Evolutionary conservation across 2,113 vertebrate species (phyloP).

Genomic region (Paramormyrops kingsleyae): DNA sequence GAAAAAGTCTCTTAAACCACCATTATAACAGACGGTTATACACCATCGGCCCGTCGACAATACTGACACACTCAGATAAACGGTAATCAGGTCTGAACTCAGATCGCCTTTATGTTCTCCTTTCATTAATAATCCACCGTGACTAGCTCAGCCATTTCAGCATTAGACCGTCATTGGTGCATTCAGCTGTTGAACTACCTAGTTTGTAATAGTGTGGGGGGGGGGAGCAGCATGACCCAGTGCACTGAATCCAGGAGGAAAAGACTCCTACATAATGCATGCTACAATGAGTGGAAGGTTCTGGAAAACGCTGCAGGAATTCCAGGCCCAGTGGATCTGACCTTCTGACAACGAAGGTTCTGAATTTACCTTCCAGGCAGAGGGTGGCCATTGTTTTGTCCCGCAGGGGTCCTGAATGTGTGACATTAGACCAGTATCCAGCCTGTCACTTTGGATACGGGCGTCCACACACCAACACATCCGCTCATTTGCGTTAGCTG

Average conservation of each 20-base stretch:
- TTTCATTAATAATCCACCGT: neutral
- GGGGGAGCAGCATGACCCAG: neutral
- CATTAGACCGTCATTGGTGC: neutral
- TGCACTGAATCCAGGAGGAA: constrained; percentile 57
- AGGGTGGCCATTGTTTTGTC: neutral
- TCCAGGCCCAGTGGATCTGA: neutral
- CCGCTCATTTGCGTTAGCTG: neutral
- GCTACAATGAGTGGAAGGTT: neutral
- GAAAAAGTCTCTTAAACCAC: neutral
- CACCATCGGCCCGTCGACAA: neutral
- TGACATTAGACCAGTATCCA: neutral
- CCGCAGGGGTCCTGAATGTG: neutral
- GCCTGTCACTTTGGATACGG: neutral
- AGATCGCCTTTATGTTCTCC: neutral
- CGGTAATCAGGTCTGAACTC: neutral
- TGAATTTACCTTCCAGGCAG: neutral
- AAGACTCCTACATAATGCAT: neutral
- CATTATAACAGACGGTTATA: neutral
- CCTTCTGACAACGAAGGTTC: neutral
- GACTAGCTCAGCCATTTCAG: neutral
- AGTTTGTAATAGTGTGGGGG: constrained; percentile 58
- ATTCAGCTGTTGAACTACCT: constrained; percentile 57
- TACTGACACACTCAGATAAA: neutral
- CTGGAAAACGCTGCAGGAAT: neutral
- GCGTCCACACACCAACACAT: neutral